A percentile compares a stretch with the other conserved stretches of the same genome.
Evolutionary conservation across 2,797 vertebrate genomes (phyloP).

Genomic region (Danio jaintianensis): DNA sequence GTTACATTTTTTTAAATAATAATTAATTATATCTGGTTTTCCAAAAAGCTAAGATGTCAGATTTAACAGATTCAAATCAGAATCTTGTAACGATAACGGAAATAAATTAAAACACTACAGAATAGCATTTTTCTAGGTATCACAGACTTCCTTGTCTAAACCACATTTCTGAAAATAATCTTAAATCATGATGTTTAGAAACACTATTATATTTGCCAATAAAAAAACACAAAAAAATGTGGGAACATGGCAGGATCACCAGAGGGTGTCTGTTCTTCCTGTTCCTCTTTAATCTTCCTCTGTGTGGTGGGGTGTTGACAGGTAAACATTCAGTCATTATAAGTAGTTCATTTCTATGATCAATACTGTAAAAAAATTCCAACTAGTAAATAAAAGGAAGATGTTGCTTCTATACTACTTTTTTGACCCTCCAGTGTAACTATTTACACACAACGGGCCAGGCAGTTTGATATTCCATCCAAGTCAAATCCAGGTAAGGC

Average conservation of each 20-base stretch:
- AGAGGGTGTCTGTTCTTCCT: slow-evolving; percentile 18
- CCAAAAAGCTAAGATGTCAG: too few relatives aligned
- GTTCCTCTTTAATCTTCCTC: neutral
- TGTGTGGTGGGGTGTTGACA: neutral
- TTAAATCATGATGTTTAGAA: neutral
- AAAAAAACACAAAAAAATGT: neutral
- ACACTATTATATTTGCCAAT: neutral
- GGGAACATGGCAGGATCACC: neutral
- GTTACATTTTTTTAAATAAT: too few relatives aligned
- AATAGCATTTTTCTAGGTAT: neutral
- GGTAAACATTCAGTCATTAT: neutral
- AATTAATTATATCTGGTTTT: too few relatives aligned
- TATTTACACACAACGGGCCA: neutral
- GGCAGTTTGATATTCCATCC: neutral
- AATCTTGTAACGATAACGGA: too few relatives aligned
- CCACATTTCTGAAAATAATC: neutral
- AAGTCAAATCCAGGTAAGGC: neutral
- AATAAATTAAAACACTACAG: too few relatives aligned
- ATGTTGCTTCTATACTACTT: too few relatives aligned
- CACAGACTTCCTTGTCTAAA: neutral
- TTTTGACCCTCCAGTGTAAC: too few relatives aligned
- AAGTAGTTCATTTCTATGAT: slow-evolving; percentile 10
- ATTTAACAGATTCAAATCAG: too few relatives aligned
- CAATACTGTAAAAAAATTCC: neutral
- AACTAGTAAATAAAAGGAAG: too few relatives aligned